These are phyloP conservation scores for Axea sp. DNA, from an alignment of 2,888 invertebrate species.

Conservation along the genomic window DNA sequence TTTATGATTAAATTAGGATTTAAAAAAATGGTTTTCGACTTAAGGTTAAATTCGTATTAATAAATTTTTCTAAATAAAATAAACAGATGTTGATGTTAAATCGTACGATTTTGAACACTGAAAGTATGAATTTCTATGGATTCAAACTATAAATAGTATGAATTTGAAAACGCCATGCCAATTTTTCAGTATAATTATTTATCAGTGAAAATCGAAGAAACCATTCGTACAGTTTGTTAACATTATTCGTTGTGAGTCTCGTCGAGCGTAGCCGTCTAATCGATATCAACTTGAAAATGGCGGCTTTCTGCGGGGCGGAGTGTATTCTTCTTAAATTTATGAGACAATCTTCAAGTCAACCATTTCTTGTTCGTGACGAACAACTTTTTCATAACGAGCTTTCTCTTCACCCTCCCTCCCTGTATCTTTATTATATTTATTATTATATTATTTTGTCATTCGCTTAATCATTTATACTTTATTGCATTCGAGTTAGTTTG, in stretches of 20 bases:
- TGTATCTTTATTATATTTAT: not conserved
- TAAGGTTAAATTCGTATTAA: no score
- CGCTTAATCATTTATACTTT: no score
- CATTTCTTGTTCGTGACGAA: slow-evolving; percentile 54
- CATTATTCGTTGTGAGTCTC: slow-evolving; percentile 47
- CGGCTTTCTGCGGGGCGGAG: slow-evolving; percentile 60
- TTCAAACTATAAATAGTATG: no score
- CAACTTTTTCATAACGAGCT: slow-evolving; percentile 47
- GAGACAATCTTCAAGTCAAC: slow-evolving; percentile 63
- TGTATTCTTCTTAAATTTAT: slow-evolving; percentile 63
- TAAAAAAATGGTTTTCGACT: no score
- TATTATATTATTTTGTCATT: not conserved
- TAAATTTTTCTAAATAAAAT: no score
- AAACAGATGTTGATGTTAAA: no score
- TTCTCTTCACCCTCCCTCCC: not conserved
- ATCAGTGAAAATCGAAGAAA: slow-evolving; percentile 47
- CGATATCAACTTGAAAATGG: slow-evolving; percentile 63
- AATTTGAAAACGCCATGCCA: no score
- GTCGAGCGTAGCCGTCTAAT: slow-evolving; percentile 57
- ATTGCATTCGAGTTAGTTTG: no score
- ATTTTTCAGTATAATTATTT: slow-evolving; percentile 26
- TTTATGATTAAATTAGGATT: no score
- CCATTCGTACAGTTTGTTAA: slow-evolving; percentile 26
- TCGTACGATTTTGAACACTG: no score
- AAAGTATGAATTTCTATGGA: no score